phyloP scores from a whole-genome alignment of 2,113 vertebrate species.

The Dermatemys mawii region DNA sequence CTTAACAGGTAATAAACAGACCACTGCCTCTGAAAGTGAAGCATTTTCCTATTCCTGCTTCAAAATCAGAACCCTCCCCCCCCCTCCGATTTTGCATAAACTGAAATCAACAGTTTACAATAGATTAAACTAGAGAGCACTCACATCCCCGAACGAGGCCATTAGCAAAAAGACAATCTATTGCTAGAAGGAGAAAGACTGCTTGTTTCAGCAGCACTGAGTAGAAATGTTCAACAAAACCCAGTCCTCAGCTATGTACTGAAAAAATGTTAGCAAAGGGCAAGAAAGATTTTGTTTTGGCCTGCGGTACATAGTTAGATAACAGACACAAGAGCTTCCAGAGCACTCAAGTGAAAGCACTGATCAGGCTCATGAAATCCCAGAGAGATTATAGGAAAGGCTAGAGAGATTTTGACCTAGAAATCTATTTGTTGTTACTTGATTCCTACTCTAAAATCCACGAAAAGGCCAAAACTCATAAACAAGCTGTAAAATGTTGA shows the following conservation, averaged over 20 bases:
- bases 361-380: constrained; percentile 45
- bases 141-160: background rate
- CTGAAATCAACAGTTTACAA: background rate
- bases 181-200: background rate
- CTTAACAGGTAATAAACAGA: background rate
- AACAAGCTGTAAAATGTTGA: constrained; percentile 53
- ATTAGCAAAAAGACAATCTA: background rate
- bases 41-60: background rate
- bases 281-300: constrained; percentile 29
- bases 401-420: constrained; percentile 69
- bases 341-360: constrained; percentile 62
- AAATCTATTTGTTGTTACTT: constrained; percentile 62
- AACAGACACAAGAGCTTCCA: constrained; percentile 63
- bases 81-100: background rate
- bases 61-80: background rate
- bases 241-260: constrained; percentile 18
- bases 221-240: background rate
- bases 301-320: constrained; percentile 38
- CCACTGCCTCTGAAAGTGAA: background rate
- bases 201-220: constrained; percentile 12
- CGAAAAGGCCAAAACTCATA: constrained; percentile 70
- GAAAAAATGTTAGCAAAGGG: constrained; percentile 42
- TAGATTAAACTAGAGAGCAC: background rate
- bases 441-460: constrained; percentile 46
- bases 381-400: constrained; percentile 63